phyloP scores from a whole-genome alignment of 2,888 invertebrate genomes.

The Diadromus collaris region DNA sequence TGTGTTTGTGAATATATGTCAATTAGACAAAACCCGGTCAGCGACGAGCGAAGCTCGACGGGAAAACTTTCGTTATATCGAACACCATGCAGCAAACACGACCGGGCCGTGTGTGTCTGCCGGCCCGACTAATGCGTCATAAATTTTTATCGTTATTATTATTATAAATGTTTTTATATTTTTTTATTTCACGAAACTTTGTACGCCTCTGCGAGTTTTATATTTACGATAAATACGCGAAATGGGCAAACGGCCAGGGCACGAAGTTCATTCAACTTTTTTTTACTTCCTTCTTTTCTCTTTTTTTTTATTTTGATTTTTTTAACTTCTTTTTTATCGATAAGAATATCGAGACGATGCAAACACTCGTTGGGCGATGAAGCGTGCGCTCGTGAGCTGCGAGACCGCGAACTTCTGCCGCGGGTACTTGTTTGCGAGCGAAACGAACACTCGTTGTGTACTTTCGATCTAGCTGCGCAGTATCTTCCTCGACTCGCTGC shows the following conservation, averaged over 20 bases:
- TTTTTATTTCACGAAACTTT: constrained; percentile 11
- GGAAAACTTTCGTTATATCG: not conserved
- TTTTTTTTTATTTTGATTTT: not conserved
- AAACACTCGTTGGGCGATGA: not conserved
- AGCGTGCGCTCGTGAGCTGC: not conserved
- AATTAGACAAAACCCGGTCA: not conserved
- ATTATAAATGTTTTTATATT: too few species aligned
- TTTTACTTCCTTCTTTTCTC: not conserved
- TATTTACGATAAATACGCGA: not conserved
- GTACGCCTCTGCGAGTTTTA: not conserved
- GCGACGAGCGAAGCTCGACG: not conserved
- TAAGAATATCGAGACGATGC: not conserved
- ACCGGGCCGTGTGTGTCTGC: not conserved
- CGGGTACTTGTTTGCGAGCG: not conserved
- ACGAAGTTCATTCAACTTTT: not conserved
- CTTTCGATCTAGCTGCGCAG: not conserved
- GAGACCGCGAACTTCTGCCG: not conserved
- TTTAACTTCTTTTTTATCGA: not conserved
- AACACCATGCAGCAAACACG: not conserved
- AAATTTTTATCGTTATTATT: not conserved
- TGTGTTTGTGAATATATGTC: too few species aligned
- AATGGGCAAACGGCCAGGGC: not conserved
- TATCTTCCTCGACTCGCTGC: not conserved
- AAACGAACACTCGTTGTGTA: not conserved
- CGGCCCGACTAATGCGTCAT: not conserved